phyloP scores from a whole-genome alignment of 2,888 invertebrate genomes.

The Cheilosia urbana region DNA sequence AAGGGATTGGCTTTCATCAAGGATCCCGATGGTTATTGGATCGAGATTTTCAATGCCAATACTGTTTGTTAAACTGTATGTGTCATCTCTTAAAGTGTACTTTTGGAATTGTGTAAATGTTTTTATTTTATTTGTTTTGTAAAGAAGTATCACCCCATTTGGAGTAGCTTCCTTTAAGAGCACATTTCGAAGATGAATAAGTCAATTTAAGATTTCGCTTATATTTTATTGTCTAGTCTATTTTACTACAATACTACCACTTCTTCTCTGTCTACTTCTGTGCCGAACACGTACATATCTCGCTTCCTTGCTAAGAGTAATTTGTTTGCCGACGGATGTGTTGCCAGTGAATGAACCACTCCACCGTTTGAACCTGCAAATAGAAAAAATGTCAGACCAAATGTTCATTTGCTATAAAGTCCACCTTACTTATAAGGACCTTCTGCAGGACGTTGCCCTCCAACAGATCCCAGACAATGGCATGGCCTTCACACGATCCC shows the following conservation, averaged over 20 bases:
- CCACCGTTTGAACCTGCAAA: conserved; percentile 83
- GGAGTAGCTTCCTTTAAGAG: too few relatives aligned
- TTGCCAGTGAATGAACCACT: conserved; percentile 91
- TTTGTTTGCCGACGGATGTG: conserved; percentile 88
- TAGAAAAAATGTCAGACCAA: neutral
- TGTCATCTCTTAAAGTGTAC: conserved; percentile 12
- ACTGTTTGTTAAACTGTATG: conserved; percentile 76
- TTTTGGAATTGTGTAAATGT: conserved; percentile 8
- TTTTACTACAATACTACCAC: conserved; percentile 17
- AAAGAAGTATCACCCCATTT: neutral
- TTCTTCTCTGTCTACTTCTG: conserved; percentile 42
- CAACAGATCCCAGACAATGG: conserved; percentile 92
- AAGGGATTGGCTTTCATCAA: conserved; percentile 97
- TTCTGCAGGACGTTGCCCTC: conserved; percentile 86
- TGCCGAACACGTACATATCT: conserved; percentile 81
- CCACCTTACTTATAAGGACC: conserved; percentile 80
- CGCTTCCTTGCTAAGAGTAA: conserved; percentile 81
- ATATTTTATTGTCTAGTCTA: conserved; percentile 38
- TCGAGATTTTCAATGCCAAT: conserved; percentile 91
- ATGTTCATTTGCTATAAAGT: neutral
- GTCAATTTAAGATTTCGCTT: too few relatives aligned
- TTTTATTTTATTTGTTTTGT: conserved; percentile 16
- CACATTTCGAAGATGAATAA: neutral
- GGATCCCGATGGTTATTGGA: conserved; percentile 98
- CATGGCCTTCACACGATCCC: conserved; percentile 93